Percentiles rank a stretch among this genome's conserved stretches.
These are phyloP conservation scores for Caranx melampygus DNA, from an alignment of 2,113 vertebrate genomes.

Conservation along the genomic window DNA sequence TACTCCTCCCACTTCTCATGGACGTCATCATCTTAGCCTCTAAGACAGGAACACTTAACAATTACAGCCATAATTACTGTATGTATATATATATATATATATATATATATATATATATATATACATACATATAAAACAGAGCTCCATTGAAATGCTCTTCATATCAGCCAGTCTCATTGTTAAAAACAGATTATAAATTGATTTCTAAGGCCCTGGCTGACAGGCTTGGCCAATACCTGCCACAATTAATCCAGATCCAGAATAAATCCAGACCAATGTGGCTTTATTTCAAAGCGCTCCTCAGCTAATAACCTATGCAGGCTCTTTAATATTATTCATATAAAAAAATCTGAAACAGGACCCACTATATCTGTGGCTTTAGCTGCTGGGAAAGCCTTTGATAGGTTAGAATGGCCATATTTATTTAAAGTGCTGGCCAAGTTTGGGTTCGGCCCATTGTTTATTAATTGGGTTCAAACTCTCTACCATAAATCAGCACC, in stretches of 20 bases:
- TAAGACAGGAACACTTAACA: neutral
- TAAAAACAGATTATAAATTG: too few relatives aligned
- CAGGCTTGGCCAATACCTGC: too few relatives aligned
- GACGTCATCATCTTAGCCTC: neutral
- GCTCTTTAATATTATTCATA: slow-evolving; percentile 13
- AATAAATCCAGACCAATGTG: neutral
- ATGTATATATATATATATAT: neutral
- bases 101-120: neutral
- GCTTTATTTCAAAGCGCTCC: neutral
- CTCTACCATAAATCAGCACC: too few relatives aligned
- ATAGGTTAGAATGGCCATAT: neutral
- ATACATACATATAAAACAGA: slow-evolving; percentile 2
- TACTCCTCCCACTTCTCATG: neutral
- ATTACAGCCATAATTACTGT: slow-evolving; percentile 9
- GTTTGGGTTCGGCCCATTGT: too few relatives aligned
- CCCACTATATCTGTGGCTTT: slow-evolving; percentile 8
- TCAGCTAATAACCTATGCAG: slow-evolving; percentile 4
- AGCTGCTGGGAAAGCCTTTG: slow-evolving; percentile 17
- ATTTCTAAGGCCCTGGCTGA: neutral
- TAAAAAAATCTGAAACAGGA: neutral
- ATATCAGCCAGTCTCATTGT: neutral
- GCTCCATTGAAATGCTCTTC: neutral
- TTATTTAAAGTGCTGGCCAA: too few relatives aligned
- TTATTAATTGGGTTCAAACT: too few relatives aligned
- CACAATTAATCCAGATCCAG: too few relatives aligned